These are phyloP conservation scores for Girardinus metallicus DNA, from an alignment of 2,797 vertebrate genomes.

Conservation along the genomic window DNA sequence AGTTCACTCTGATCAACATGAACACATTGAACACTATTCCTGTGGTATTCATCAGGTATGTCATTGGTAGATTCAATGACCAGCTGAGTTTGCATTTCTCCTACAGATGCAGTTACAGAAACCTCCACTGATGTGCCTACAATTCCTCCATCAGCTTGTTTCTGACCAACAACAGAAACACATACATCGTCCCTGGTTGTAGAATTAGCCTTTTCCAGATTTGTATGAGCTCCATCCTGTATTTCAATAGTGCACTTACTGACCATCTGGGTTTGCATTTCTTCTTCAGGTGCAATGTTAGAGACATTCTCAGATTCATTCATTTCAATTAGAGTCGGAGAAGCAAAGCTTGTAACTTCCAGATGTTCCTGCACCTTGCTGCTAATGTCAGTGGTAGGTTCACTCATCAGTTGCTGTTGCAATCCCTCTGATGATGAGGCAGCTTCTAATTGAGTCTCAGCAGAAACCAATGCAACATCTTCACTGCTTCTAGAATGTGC, in stretches of 20 bases:
- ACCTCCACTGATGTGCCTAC: conserved; percentile 4
- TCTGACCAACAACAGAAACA: conserved; percentile 12
- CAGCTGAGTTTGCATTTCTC: conserved; percentile 15
- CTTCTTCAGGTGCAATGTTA: neutral
- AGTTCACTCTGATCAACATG: neutral
- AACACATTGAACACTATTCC: neutral
- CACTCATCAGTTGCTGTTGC: conserved; percentile 8
- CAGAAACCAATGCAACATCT: neutral
- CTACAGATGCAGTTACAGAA: neutral
- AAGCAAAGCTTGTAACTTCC: neutral
- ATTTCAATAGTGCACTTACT: conserved; percentile 10
- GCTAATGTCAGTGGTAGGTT: conserved; percentile 3
- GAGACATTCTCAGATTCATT: neutral
- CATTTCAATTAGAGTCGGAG: neutral
- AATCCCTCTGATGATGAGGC: neutral
- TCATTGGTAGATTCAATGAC: neutral
- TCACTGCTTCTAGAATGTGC: neutral
- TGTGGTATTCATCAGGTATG: neutral
- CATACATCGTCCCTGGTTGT: neutral
- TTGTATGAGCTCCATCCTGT: neutral
- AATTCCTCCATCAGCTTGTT: conserved; percentile 12
- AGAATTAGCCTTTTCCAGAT: neutral
- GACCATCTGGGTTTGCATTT: conserved; percentile 1
- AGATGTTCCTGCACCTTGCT: neutral
- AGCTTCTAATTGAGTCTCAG: neutral